Percentiles rank a stretch among this genome's conserved stretches.
phyloP scores from a whole-genome alignment of 2,113 vertebrate genomes.

The Dasyornis broadbenti region DNA sequence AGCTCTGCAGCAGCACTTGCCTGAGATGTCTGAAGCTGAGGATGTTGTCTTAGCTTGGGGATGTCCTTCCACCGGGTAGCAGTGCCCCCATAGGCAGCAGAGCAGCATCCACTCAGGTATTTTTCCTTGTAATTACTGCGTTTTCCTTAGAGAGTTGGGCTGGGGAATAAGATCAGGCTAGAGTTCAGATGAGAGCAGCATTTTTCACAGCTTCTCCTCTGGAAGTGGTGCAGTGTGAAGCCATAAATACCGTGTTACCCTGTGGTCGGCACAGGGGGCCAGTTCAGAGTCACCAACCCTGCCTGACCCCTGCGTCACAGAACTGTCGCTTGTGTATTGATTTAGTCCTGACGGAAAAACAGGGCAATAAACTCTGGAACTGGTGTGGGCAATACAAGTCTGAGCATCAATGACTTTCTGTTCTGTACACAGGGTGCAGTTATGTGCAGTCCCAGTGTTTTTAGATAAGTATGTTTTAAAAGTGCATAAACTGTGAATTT shows the following conservation, averaged over 20 bases:
- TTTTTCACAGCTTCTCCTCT: background rate
- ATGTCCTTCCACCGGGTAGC: background rate
- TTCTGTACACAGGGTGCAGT: conserved; percentile 28
- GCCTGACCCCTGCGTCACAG: background rate
- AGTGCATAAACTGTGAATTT: background rate
- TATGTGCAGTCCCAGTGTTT: conserved; percentile 4
- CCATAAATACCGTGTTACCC: background rate
- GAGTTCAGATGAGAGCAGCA: background rate
- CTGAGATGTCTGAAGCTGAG: conserved; percentile 15
- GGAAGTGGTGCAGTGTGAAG: background rate
- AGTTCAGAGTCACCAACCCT: conserved; percentile 7
- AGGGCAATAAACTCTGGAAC: conserved; percentile 30
- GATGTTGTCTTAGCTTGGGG: background rate
- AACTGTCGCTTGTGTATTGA: background rate
- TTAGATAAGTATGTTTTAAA: conserved; percentile 22
- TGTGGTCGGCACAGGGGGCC: background rate
- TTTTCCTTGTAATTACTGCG: background rate
- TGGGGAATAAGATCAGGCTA: background rate
- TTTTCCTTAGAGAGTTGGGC: background rate
- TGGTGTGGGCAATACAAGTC: background rate
- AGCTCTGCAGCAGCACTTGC: conserved; percentile 2
- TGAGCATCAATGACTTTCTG: conserved; percentile 54
- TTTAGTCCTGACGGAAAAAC: conserved; percentile 13
- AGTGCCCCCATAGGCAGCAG: background rate
- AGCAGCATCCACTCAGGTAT: background rate